Percentiles rank a stretch among this genome's conserved stretches.
phyloP scores from a whole-genome alignment of 2,888 invertebrate species.

The Pyrocoelia pectoralis region DNA sequence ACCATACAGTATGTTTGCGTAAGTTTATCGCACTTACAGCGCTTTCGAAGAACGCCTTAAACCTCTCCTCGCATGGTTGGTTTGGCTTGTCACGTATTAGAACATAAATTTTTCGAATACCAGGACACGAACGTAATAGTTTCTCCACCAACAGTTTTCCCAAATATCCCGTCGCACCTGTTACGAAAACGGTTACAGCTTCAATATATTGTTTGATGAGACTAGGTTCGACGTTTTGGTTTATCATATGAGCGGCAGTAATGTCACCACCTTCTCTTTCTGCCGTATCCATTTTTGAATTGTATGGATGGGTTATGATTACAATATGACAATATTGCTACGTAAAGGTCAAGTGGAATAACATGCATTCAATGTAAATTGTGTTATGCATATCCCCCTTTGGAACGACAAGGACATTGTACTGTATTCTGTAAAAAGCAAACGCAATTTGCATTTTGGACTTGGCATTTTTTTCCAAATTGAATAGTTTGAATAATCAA shows the following conservation, averaged over 20 bases:
- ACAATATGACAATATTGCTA: too few species aligned
- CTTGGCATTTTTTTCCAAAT: too few species aligned
- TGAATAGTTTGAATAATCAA: too few species aligned
- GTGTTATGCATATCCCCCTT: too few species aligned
- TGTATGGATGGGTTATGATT: too few species aligned
- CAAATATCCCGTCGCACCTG: constrained; percentile 64
- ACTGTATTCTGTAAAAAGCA: too few species aligned
- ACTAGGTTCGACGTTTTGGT: constrained; percentile 4
- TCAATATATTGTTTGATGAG: neutral
- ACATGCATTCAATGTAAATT: too few species aligned
- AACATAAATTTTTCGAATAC: constrained; percentile 48
- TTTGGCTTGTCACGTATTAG: constrained; percentile 44
- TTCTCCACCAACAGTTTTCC: constrained; percentile 54
- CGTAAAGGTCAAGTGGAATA: too few species aligned
- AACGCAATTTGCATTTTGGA: too few species aligned
- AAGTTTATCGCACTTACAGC: neutral
- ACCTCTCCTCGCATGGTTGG: constrained; percentile 46
- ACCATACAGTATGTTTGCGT: neutral
- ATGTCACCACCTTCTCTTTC: constrained; percentile 62
- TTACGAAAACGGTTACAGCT: constrained; percentile 67
- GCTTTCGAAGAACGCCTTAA: constrained; percentile 62
- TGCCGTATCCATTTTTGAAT: neutral
- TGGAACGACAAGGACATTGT: too few species aligned
- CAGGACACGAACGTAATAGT: constrained; percentile 53
- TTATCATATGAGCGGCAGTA: constrained; percentile 60